Conservation (phyloP, 2,113 vertebrate species). For the Laticauda laticaudata region DNA sequence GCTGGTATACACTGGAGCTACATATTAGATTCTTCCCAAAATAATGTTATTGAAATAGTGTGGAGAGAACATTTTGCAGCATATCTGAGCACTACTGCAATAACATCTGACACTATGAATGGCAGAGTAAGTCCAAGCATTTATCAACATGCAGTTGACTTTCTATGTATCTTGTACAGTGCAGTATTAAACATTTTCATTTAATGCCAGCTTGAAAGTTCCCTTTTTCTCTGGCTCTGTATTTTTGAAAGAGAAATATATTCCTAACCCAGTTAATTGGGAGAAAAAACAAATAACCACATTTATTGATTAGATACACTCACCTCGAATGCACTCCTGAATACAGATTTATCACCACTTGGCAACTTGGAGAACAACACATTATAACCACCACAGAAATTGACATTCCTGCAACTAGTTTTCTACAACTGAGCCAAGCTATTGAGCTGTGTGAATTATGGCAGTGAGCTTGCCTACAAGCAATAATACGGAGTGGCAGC, state of each 20-base stretch:
- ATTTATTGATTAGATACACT: background rate
- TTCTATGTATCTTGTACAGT: background rate
- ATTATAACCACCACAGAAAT: conserved; percentile 3
- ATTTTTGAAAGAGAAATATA: background rate
- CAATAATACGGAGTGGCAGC: background rate
- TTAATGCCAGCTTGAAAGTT: background rate
- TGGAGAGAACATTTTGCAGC: background rate
- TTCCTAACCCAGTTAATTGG: background rate
- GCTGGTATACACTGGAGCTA: background rate
- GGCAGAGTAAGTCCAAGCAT: background rate
- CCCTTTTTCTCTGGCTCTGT: background rate
- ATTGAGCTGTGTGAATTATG: conserved; percentile 4
- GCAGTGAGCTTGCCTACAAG: background rate
- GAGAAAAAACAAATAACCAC: background rate
- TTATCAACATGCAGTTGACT: background rate
- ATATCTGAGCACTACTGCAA: background rate
- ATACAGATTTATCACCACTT: background rate
- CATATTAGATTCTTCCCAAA: background rate
- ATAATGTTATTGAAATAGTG: background rate
- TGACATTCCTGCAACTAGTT: background rate
- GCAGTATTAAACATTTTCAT: background rate
- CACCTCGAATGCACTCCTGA: background rate
- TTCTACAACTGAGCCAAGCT: background rate
- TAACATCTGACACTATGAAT: background rate
- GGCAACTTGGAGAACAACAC: background rate